phyloP scores from a whole-genome alignment of 2,797 vertebrate species.

The Podarcis siculus region DNA sequence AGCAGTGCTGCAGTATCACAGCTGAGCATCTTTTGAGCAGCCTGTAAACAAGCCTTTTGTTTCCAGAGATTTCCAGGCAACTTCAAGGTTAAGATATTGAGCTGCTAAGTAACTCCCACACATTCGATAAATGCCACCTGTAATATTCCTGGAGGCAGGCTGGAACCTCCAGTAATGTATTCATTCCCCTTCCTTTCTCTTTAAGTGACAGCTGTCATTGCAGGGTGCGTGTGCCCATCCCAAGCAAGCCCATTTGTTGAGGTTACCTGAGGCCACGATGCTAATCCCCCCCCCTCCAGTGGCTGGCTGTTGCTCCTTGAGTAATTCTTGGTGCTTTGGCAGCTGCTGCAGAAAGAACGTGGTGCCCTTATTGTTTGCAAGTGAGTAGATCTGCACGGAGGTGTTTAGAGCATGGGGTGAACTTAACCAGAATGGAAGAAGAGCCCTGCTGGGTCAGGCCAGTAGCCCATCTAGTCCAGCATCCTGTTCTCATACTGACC shows the following conservation, averaged over 20 bases:
- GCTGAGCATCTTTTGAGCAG: not conserved
- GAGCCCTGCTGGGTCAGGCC: no score
- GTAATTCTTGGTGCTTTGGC: not conserved
- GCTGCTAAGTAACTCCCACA: not conserved
- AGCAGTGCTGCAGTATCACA: not conserved
- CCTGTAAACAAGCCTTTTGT: not conserved
- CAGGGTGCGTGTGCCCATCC: not conserved
- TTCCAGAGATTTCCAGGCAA: not conserved
- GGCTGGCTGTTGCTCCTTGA: not conserved
- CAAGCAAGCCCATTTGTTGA: not conserved
- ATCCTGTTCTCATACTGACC: no score
- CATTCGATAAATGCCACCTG: not conserved
- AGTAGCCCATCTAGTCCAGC: no score
- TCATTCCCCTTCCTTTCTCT: not conserved
- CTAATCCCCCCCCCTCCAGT: not conserved
- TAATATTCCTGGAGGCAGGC: not conserved
- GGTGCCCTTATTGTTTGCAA: not conserved
- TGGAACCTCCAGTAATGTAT: not conserved
- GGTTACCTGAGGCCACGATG: not conserved
- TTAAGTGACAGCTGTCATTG: not conserved
- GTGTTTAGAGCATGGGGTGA: not conserved
- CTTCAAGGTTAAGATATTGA: not conserved
- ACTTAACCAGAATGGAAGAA: no score
- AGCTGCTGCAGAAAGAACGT: not conserved
- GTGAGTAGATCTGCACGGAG: not conserved